Base-by-base conservation (phyloP, 2,113 vertebrate species). In the Catagonus wagneri region DNA sequence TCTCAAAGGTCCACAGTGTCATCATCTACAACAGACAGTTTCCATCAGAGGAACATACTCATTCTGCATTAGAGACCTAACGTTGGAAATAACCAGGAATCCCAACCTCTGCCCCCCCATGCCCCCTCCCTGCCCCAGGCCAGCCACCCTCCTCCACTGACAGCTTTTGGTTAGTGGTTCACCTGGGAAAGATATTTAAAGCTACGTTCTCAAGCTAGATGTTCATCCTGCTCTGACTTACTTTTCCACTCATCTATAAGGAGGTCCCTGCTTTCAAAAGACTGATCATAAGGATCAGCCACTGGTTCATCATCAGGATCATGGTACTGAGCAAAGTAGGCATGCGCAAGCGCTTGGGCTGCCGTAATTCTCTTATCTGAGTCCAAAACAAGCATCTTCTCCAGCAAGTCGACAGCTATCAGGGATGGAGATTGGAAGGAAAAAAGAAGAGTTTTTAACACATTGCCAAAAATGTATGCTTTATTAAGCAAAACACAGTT, bases 191-290 rank as follows among this genome's bases (percentile, higher is more conserved):
- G 78, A 60, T 58, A n/a, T 74, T 56, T 10, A 78, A 69, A 85
- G 20, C 27, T 25, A 63, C 72, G 61, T n/a, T 65, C 69, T 52
- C 23, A 32, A 74, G 39, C 22, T 15, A 29, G 61, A n/a, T 6
- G 13, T 25, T 10, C 7, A 76, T 19, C 50, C 10, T 76, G 1
- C 61, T 7, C 13, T 27, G 6, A 98, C 99, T 99, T 98, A 99
- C 99, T 98, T 98, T 99, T 99, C 99, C 99, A 99, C 93, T 99
- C 99, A 52, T 99, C 99, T 54, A 99, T 99, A 83, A 99, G 99
- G 80, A 99, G 99, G 81, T 99, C 99, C 32, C 99, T 98, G 98
- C 99, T 99, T 96, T 99, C 99, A 58, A 99, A 99, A 92, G 99
- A 99, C 98, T 99, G 99, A 98, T 99, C 99, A 0, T 99, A 99